Evolutionary conservation across 2,797 vertebrate genomes (phyloP).

Genomic region (Syncerus caffer): DNA sequence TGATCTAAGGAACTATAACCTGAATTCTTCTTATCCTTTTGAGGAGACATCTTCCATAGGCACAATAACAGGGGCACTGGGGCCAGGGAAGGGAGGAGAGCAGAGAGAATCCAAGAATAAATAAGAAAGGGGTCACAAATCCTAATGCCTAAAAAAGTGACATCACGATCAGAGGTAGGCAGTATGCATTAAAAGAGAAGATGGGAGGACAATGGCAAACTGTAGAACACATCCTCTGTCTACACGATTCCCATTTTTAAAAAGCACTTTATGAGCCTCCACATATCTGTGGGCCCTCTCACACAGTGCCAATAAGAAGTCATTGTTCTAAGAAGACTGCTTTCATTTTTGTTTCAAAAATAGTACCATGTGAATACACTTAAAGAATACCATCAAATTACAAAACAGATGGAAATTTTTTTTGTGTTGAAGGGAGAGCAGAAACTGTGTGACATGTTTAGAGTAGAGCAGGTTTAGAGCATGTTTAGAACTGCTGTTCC

Average conservation of each 20-base stretch:
- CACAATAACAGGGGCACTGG: neutral
- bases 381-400: neutral
- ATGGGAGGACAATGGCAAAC: neutral
- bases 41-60: neutral
- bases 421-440: neutral
- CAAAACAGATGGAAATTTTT: neutral
- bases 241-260: neutral
- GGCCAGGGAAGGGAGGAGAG: neutral
- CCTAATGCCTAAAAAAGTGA: neutral
- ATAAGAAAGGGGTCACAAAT: neutral
- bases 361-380: neutral
- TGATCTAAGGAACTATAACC: neutral
- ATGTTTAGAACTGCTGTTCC: neutral
- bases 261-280: neutral
- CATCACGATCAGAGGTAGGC: neutral
- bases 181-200: neutral
- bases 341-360: slow-evolving; percentile 45
- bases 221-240: neutral
- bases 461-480: neutral
- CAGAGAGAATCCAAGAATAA: neutral
- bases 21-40: neutral
- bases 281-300: neutral
- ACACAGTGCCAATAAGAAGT: neutral
- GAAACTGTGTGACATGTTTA: neutral
- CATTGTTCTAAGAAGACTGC: neutral